Base-by-base conservation (phyloP, 2,888 invertebrate genomes). In the Limenitis camilla region DNA sequence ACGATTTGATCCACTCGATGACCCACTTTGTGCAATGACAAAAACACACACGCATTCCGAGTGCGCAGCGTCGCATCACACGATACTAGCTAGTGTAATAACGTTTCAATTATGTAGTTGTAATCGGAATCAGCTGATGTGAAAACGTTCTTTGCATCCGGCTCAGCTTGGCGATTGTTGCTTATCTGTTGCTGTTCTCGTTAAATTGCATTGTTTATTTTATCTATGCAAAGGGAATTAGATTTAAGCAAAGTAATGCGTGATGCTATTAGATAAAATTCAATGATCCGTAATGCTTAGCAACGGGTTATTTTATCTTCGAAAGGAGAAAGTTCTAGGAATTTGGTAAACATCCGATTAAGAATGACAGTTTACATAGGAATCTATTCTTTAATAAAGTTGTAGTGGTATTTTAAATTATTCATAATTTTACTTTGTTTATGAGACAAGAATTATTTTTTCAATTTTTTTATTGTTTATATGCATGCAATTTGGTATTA, bases 41-140 rank as follows among this genome's bases (percentile, higher is more conserved):
- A 59, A 55, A 59, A 59, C 53, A 43, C 39, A 55, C 51, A 41
- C 54, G 53, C 61, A 61, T 61, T 59, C 61, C 61, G 49, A 6
- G 53, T 42, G 54, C 41, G 52, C 55, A 59, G 42, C 52, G 51
- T 55, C 54, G 51, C 51, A 47, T 53, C 48, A 42, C 47, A 44
- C 49, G 39, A 39, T 49, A 53, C 45, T 51, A 52, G 38, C 45
- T 51, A 52, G 38, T 46, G 31, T 56, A 53, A 56, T 54, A 56
- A 36, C 52, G 52, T 49, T 57, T 55, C 54, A 52, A 57, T 57
- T 46, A 55, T 48, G 42, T 50, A 44, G 47, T 45, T 49, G 36
- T 41, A 50, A 52, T 52, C 54, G 56, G 39, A 52, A 59, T 59
- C 57, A 59, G 56, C 50, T 59, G 54, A 56, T 52, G 54, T 54